phyloP scores from a whole-genome alignment of 2,113 vertebrate genomes.

The Ophthalmotilapia sp. region DNA sequence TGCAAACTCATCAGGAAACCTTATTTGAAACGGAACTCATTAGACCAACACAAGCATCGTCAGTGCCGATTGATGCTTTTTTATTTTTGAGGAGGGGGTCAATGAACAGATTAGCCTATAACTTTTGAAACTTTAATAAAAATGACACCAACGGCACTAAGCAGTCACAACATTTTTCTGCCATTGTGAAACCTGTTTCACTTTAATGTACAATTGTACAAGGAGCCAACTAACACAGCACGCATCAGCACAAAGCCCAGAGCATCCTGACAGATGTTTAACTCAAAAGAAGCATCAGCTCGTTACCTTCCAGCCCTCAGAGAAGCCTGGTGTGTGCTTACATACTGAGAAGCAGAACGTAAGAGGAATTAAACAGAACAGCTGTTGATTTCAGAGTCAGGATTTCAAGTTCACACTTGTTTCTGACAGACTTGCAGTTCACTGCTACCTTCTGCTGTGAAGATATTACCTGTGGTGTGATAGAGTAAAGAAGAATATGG shows the following conservation, averaged over 20 bases:
- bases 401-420: background rate
- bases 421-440: background rate
- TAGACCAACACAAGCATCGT: background rate
- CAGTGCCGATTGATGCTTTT: background rate
- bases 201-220: background rate
- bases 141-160: background rate
- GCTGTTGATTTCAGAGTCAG: background rate
- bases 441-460: background rate
- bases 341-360: background rate
- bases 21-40: background rate
- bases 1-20: background rate
- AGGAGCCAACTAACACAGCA: background rate
- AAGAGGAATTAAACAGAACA: background rate
- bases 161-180: background rate
- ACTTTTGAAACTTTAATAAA: background rate
- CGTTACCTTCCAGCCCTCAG: background rate
- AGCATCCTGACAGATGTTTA: background rate
- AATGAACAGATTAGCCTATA: background rate
- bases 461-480: background rate
- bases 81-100: background rate
- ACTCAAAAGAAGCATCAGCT: background rate
- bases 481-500: background rate
- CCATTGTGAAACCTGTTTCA: background rate
- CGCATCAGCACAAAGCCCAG: background rate
- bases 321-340: background rate